Evolutionary conservation across 2,797 vertebrate genomes (phyloP).

Genomic region (Tenualosa ilisha): DNA sequence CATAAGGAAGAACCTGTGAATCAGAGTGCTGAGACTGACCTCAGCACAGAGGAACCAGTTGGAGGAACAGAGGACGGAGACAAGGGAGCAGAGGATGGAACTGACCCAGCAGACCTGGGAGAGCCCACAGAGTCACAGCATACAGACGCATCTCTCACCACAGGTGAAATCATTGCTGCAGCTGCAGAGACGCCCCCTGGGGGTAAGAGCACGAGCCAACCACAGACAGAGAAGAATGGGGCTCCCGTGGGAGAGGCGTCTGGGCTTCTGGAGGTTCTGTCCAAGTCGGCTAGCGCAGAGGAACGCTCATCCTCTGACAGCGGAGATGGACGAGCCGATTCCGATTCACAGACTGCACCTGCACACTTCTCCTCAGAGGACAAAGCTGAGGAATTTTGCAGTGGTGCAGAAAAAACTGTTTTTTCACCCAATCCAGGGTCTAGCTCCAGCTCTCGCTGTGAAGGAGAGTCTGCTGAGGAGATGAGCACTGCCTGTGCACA

Average conservation of each 20-base stretch:
- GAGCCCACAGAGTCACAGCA: background rate
- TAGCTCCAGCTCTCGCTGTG: background rate
- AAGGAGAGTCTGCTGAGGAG: background rate
- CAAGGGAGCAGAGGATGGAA: background rate
- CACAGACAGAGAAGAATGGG: background rate
- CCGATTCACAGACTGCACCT: background rate
- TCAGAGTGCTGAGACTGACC: background rate
- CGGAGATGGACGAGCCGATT: background rate
- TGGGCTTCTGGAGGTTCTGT: background rate
- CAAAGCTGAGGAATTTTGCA: background rate
- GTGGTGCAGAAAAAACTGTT: background rate
- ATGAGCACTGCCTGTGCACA: background rate
- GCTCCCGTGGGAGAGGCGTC: background rate
- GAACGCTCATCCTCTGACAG: background rate
- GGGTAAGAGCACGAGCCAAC: background rate
- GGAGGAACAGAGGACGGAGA: background rate
- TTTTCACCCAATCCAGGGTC: background rate
- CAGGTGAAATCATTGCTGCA: background rate
- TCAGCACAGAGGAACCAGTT: background rate
- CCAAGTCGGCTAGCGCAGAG: background rate
- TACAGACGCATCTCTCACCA: background rate
- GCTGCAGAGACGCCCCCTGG: background rate
- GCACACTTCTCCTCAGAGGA: background rate
- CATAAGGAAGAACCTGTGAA: background rate
- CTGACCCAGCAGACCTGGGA: background rate